Evolutionary conservation across 1,140 invertebrate species (phyloP), one percentile per base, ranked within the genome.

Genomic region (Eubasilissa regina): DNA sequence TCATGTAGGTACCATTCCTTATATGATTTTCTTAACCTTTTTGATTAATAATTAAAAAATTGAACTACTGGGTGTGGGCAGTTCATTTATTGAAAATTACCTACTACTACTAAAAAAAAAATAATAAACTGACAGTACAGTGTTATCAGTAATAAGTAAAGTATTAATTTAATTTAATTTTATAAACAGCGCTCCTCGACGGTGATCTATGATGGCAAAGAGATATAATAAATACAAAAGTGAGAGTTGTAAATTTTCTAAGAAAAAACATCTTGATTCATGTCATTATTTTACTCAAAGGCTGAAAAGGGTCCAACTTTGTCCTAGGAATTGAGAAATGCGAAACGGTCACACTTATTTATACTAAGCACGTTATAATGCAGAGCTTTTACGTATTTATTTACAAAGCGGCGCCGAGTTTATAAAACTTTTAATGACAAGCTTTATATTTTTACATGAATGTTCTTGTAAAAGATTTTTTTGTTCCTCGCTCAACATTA

Each of bases 391-490:
- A 55, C 60, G 62, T 76, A 72, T 80, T 75, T 80, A 80, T 80
- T 80, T 80, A 76, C 78, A 80, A 80, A 80, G 73, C 72, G 74
- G 21, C 72, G 78, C 72, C 72, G 77, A 78, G 66, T 78, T 78
- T 60, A 60, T 21, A 72, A 78, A 78, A 78, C 77, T 78, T 78
- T 78, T 78, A 78, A 78, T 78, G 77, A 78, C 77, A 78, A 72
- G 66, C 77, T 78, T 78, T 78, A 78, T 51, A 58, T 78, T 78
- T 78, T 72, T 78, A 78, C 66, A 72, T 78, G 77, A 78, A 78
- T 72, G 77, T 78, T 78, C 77, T 78, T 78, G 55, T 10, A 21
- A 19, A 44, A 58, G 43, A 15, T 60, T 78, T 73, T 78, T 78
- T 78, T 78, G 77, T 78, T 72, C 55, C 77, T 58, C 35, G 77